phyloP scores from a whole-genome alignment of 2,797 vertebrate genomes.

The Megaceryle alcyon region DNA sequence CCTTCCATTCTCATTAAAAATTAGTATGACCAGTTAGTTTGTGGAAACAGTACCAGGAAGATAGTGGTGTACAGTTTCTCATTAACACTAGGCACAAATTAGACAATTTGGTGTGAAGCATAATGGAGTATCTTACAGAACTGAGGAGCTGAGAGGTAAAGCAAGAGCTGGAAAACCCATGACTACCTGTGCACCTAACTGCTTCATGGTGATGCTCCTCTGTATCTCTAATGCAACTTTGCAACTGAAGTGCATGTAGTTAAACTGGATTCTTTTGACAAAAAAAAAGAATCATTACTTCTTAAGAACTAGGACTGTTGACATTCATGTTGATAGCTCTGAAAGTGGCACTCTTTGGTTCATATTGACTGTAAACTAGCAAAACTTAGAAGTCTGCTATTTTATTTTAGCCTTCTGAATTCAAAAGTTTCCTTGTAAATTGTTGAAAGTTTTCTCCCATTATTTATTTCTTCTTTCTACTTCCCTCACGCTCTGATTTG shows the following conservation, averaged over 20 bases:
- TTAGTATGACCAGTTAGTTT: neutral
- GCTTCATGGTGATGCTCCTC: neutral
- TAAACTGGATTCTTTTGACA: neutral
- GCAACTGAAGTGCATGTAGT: neutral
- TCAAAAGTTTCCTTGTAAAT: neutral
- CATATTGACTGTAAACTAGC: neutral
- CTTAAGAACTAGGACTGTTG: neutral
- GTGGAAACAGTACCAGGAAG: neutral
- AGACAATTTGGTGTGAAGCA: neutral
- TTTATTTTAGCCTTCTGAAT: neutral
- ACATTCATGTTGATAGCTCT: neutral
- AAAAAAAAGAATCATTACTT: neutral
- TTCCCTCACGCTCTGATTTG: neutral
- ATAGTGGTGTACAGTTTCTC: neutral
- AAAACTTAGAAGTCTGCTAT: neutral
- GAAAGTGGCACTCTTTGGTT: neutral
- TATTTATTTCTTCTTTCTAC: neutral
- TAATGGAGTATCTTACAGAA: neutral
- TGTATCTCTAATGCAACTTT: neutral
- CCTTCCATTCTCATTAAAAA: neutral
- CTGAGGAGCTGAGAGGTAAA: neutral
- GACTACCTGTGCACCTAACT: neutral
- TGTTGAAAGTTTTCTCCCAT: neutral
- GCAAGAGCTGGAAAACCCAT: neutral
- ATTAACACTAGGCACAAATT: neutral